phyloP scores from a whole-genome alignment of 1,140 invertebrate genomes.

The Medauroidea extradentata region DNA sequence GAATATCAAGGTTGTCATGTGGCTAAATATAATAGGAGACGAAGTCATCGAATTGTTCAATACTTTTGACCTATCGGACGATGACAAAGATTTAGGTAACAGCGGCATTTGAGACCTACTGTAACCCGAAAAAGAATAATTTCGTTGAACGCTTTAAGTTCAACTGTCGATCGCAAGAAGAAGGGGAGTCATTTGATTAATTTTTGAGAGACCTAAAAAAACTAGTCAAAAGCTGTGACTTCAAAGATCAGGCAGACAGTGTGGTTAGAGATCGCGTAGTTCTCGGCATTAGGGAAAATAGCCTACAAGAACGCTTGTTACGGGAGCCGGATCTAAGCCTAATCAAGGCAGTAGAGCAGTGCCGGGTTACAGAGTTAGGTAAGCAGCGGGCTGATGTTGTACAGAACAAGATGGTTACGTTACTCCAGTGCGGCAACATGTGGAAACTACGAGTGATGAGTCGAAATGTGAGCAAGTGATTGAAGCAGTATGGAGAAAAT shows the following conservation, averaged over 20 bases:
- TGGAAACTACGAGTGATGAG: too few relatives aligned
- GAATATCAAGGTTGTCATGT: too few relatives aligned
- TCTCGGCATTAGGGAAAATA: constrained; percentile 29
- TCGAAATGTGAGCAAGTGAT: too few relatives aligned
- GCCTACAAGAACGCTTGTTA: constrained; percentile 31
- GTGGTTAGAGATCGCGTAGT: constrained; percentile 5
- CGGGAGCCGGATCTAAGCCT: constrained; percentile 29
- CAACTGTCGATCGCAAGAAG: background rate
- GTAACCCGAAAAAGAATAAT: too few relatives aligned
- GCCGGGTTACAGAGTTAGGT: constrained; percentile 25
- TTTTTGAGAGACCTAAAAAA: constrained; percentile 18
- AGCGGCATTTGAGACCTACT: too few relatives aligned
- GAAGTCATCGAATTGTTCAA: too few relatives aligned
- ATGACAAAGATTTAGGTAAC: too few relatives aligned
- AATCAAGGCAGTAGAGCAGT: constrained; percentile 28
- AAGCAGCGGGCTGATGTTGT: constrained; percentile 17
- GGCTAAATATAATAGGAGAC: too few relatives aligned
- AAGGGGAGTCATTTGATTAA: constrained; percentile 12
- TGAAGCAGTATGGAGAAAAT: too few relatives aligned
- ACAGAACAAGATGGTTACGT: background rate
- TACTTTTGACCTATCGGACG: too few relatives aligned
- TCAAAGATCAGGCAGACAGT: constrained; percentile 15
- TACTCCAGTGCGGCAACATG: too few relatives aligned
- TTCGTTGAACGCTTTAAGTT: too few relatives aligned
- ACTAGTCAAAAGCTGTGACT: constrained; percentile 15